Base-by-base conservation (phyloP, 2,113 vertebrate species). In the Lepisosteus oculatus region DNA sequence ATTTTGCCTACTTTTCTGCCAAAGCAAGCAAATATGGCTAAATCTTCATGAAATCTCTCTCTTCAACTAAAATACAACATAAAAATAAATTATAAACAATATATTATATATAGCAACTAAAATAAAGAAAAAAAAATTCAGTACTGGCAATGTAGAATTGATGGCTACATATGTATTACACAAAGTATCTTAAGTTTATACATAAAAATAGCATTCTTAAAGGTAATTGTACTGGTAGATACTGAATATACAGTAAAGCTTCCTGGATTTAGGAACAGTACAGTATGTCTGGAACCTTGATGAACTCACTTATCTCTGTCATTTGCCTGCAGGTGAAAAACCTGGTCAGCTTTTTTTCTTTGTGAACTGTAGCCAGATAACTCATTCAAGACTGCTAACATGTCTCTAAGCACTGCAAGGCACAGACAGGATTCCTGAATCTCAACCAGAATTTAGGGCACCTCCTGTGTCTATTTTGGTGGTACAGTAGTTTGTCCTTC, bases 201-300 rank as follows among this genome's bases (percentile, higher is more conserved):
- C 79, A 83, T 83, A 87, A 85, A 90, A 89, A 90, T 85, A 87
- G 79, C 83, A 86, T 77, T 83, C 82, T 80, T 73, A 79, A 71
- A 83, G 82, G 85, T 90, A 89, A 92, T 92, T 92, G 87, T 89
- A 86, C 86, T 85, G 74, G 80, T 77, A 84, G 80, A 84, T 91
- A 85, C 29, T 29, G 29, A 91, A 92, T 92, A 88, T 92, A 92
- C 87, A 84, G 90, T 92, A 86, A 84, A 68, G 81, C 86, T 90
- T 92, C 85, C 86, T 90, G 89, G 85, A 89, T 85, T 75, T 81
- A 80, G 71, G 81, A 76, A 69, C 77, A 79, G 80, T 62, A 59
- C 71, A 41, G 69, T 81, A 74, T 59, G 4, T 59, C 3, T 59
- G 57, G 84, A 79, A 90, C 88, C 87, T 85, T 69, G 73, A 82